Percentiles rank a stretch among this genome's conserved stretches.
Evolutionary conservation across 2,113 vertebrate species (phyloP).

Genomic region (Corythornis vintsioides): DNA sequence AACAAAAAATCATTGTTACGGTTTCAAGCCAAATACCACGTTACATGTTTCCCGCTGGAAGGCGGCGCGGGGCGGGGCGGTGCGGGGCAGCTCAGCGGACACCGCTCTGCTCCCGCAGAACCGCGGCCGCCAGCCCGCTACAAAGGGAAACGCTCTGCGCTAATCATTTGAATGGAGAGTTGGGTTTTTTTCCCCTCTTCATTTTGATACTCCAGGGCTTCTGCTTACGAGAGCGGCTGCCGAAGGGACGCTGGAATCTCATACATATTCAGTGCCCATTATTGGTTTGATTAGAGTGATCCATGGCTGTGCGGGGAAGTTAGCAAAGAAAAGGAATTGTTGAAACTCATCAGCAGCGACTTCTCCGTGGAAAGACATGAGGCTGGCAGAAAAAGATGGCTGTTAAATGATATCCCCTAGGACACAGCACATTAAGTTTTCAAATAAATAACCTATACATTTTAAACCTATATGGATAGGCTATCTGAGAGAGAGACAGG

Average conservation of each 20-base stretch:
- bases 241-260: not conserved
- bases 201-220: not conserved
- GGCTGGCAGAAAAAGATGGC: not conserved
- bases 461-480: not conserved
- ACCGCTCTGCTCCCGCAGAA: not conserved
- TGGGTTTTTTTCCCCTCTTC: no score
- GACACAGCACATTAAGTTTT: not conserved
- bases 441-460: not conserved
- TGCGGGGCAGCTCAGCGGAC: not conserved
- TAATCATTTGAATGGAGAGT: no score
- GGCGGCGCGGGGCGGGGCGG: not conserved
- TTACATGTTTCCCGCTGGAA: not conserved
- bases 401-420: not conserved
- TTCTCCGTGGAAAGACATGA: not conserved
- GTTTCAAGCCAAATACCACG: slow-evolving; percentile 63
- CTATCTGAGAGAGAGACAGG: not conserved
- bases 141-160: no score
- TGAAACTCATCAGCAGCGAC: not conserved
- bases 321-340: not conserved
- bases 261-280: not conserved
- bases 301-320: not conserved
- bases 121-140: not conserved
- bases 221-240: not conserved
- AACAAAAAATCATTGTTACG: slow-evolving; percentile 68
- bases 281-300: slow-evolving; percentile 5